Percentiles rank a stretch among this genome's conserved stretches.
These are phyloP conservation scores for Diorhabda sublineata DNA, from an alignment of 1,140 invertebrate genomes.

Conservation along the genomic window DNA sequence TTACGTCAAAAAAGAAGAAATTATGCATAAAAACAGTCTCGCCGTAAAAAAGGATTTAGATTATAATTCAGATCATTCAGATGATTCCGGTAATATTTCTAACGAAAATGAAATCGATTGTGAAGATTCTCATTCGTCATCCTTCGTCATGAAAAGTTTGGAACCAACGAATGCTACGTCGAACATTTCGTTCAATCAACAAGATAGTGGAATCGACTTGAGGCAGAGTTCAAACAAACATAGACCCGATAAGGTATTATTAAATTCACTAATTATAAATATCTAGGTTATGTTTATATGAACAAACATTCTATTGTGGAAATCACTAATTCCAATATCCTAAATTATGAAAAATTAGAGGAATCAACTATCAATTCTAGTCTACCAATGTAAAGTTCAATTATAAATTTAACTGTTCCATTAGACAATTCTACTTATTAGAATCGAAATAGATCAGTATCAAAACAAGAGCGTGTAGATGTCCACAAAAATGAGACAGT, in stretches of 20 bases:
- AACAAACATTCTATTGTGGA: too few relatives aligned
- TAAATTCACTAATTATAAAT: neutral
- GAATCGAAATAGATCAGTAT: too few relatives aligned
- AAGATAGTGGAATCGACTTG: conserved; percentile 17
- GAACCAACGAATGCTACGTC: conserved; percentile 23
- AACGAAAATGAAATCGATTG: conserved; percentile 57
- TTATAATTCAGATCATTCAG: conserved; percentile 52
- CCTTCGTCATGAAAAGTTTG: conserved; percentile 23
- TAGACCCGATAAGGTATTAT: conserved; percentile 1
- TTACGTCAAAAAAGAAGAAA: neutral
- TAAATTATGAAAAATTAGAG: too few relatives aligned
- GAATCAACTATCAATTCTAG: too few relatives aligned
- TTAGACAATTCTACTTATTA: too few relatives aligned
- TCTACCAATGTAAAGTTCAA: too few relatives aligned
- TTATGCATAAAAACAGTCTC: neutral
- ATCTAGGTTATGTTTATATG: neutral
- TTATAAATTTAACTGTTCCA: too few relatives aligned
- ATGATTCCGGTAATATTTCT: conserved; percentile 74
- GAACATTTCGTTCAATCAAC: conserved; percentile 9
- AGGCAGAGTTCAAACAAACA: conserved; percentile 3
- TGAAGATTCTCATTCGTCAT: conserved; percentile 25
- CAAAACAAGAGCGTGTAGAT: too few relatives aligned
- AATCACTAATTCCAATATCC: too few relatives aligned
- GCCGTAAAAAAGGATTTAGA: conserved; percentile 26
- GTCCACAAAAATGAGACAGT: too few relatives aligned